Evolutionary conservation across 2,888 invertebrate species (phyloP).

Genomic region (Sinohyriopsis cumingii): DNA sequence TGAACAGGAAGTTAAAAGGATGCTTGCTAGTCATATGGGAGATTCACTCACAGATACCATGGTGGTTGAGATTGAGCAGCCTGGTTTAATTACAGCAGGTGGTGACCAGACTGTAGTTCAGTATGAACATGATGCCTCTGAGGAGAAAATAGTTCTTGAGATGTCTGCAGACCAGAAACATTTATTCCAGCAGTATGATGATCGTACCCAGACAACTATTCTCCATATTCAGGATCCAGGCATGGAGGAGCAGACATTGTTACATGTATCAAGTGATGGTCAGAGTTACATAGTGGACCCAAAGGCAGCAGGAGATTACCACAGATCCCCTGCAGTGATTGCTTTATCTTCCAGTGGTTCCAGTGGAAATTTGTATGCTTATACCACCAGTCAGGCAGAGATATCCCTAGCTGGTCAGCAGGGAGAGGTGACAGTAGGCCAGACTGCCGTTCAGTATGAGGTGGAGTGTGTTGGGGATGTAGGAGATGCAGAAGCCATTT

Average conservation of each 20-base stretch:
- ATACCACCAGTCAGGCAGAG: slow-evolving; percentile 25
- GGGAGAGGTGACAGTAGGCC: slow-evolving; percentile 31
- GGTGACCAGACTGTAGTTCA: too few relatives aligned
- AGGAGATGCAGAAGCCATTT: slow-evolving; percentile 35
- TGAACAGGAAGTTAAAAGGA: slow-evolving; percentile 30
- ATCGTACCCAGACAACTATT: too few relatives aligned
- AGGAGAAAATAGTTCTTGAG: too few relatives aligned
- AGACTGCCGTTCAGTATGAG: slow-evolving; percentile 40
- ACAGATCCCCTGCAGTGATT: too few relatives aligned
- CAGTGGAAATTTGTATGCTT: slow-evolving; percentile 27
- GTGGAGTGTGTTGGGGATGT: slow-evolving; percentile 42
- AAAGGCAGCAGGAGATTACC: too few relatives aligned
- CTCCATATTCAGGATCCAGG: slow-evolving; percentile 30
- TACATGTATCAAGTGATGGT: too few relatives aligned
- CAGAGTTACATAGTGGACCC: too few relatives aligned
- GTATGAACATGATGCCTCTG: too few relatives aligned
- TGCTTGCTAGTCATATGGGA: slow-evolving; percentile 20
- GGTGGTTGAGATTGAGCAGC: slow-evolving; percentile 15
- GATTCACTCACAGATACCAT: slow-evolving; percentile 27
- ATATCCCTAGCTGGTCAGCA: slow-evolving; percentile 27
- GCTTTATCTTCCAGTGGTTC: slow-evolving; percentile 21
- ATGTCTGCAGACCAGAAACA: too few relatives aligned
- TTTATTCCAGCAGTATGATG: too few relatives aligned
- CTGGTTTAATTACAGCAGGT: too few relatives aligned
- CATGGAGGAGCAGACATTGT: slow-evolving; percentile 2